A percentile compares a stretch with the other conserved stretches of the same genome.
These are phyloP conservation scores for Trypoxylus dichotomus DNA, from an alignment of 1,140 invertebrate species.

Conservation along the genomic window DNA sequence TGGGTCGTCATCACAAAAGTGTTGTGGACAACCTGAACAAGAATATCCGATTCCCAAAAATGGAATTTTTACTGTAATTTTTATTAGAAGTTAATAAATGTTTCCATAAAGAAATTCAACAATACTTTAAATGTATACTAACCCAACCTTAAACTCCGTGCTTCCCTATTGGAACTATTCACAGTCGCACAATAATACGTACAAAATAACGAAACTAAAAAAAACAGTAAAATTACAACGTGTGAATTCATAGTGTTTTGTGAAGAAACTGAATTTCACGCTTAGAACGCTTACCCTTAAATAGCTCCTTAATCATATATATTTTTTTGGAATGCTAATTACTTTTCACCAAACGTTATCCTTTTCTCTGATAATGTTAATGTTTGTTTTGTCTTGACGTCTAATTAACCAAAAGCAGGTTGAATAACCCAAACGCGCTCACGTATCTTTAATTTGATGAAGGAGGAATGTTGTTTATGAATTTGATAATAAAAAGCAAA, in stretches of 20 bases:
- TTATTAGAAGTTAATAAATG: background rate
- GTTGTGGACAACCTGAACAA: conserved; percentile 60
- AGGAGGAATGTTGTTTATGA: background rate
- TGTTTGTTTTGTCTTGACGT: background rate
- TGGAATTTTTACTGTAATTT: conserved; percentile 6
- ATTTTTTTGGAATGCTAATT: conserved; percentile 3
- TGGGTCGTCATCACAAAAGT: conserved; percentile 62
- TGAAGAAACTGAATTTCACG: background rate
- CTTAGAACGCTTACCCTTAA: background rate
- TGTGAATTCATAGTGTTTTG: background rate
- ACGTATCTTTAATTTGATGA: background rate
- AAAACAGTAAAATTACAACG: background rate
- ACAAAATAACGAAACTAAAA: background rate
- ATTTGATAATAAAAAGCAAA: background rate
- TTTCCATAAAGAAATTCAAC: background rate
- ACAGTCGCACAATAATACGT: background rate
- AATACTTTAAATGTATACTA: background rate
- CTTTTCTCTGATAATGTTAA: background rate
- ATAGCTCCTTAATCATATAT: background rate
- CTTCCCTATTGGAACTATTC: background rate
- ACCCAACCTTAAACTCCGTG: background rate
- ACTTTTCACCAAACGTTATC: background rate
- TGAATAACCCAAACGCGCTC: background rate
- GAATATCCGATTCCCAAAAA: conserved; percentile 55
- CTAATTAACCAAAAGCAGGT: background rate